Evolutionary conservation across 2,113 vertebrate genomes (phyloP), one percentile per base, ranked within the genome.

Genomic region (Murina feae): DNA sequence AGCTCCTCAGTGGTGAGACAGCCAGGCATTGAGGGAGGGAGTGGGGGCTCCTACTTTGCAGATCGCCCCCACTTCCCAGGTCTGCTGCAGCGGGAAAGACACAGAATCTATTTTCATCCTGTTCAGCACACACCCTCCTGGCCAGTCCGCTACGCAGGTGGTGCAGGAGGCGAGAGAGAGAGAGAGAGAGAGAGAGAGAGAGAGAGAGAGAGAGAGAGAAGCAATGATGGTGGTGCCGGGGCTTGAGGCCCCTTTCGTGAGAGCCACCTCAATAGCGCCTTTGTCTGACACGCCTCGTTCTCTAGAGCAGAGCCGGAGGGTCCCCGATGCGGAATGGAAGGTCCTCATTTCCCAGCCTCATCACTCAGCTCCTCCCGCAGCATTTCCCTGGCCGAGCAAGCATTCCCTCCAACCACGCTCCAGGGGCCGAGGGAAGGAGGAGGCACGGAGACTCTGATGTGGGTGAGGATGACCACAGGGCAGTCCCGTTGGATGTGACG

Each of bases 11-110:
- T 63, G 66, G 72, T 5, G 20, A 76, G n/a, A 21, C 0, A 4
- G 12, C 6, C 0, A 7, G 60, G 21, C n/a, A 0, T 0, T 9
- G 49, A 47, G 17, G 3, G 1, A 5, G 4, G 0, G 11, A 30
- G 1, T 25, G 8, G 25, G 63, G 10, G 44, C 20, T 23, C 89
- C 42, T 44, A 0, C 9, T 78, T 87, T 51, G 71, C 32, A 30
- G 30, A 20, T 20, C 0, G 11, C 4, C 12, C 4, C 35, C 37
- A 0, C 2, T 23, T 58, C 17, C 63, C 14, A 16, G 3, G 49
- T 18, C 47, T 28, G 49, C 17, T 2, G 21, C 9, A 4, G 0
- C 7, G 10, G 39, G 39, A 28, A 63, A 66, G 84, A 42, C 11
- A 5, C 0, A 55, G 69, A 37, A 25, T 28, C 0, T 35, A 21